Conservation (phyloP, 2,888 invertebrate genomes). For the Lepidocyrtoides sp. region DNA sequence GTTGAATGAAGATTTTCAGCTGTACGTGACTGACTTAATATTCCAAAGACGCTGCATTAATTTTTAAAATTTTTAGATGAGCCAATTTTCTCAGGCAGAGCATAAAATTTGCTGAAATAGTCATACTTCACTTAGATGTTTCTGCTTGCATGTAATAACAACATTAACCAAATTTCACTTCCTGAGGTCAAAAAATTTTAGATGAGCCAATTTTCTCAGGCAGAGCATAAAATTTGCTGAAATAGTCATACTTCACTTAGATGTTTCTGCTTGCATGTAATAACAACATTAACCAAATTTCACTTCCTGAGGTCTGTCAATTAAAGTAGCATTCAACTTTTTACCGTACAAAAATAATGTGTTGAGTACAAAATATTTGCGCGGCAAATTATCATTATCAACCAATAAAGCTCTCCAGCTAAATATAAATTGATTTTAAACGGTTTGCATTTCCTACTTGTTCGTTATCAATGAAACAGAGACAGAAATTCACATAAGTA, state of each 20-base stretch:
- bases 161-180: not conserved
- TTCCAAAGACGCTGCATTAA: not conserved
- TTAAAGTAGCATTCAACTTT: not conserved
- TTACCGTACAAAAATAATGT: not conserved
- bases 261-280: too few relatives aligned
- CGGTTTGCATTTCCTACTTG: constrained; percentile 34
- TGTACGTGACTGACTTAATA: too few relatives aligned
- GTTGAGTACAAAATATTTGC: not conserved
- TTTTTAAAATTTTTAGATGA: not conserved
- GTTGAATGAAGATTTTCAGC: not conserved
- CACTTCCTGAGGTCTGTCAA: not conserved
- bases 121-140: too few relatives aligned
- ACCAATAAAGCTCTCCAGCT: not conserved
- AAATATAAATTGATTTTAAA: not conserved
- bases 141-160: too few relatives aligned
- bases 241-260: too few relatives aligned
- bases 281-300: too few relatives aligned
- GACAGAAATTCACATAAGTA: not conserved
- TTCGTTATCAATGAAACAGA: not conserved
- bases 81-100: not conserved
- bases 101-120: too few relatives aligned
- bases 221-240: too few relatives aligned
- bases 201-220: not conserved
- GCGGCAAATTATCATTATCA: not conserved
- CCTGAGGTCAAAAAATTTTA: not conserved